Evolutionary conservation across 2,797 vertebrate genomes (phyloP).

Genomic region (Poecile montanus): DNA sequence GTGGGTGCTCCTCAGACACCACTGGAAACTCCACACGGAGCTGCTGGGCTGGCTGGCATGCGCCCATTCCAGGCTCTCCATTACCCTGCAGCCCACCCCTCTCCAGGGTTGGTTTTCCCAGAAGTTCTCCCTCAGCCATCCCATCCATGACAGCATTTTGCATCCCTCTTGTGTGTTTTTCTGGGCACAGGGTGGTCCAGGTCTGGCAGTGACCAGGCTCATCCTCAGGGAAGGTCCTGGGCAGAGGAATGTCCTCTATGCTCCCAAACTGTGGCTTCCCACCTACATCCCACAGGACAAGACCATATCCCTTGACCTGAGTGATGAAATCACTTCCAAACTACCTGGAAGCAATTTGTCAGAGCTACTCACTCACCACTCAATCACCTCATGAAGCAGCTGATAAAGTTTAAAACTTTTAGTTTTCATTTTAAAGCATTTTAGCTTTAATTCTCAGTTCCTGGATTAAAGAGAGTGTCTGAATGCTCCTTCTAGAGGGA

Average conservation of each 20-base stretch:
- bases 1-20: background rate
- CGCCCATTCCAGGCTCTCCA: background rate
- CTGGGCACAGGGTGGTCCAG: rapidly evolving
- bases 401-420: background rate
- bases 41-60: background rate
- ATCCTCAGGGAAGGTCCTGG: background rate
- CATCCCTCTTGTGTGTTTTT: rapidly evolving
- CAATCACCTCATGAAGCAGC: background rate
- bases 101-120: background rate
- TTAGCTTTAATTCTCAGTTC: background rate
- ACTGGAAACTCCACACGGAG: background rate
- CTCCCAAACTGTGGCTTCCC: background rate
- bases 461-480: background rate
- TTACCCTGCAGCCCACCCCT: too few species aligned
- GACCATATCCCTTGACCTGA: background rate
- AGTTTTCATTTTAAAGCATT: background rate
- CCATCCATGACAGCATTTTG: rapidly evolving
- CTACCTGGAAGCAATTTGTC: rapidly evolving
- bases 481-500: background rate
- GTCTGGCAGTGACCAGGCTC: rapidly evolving
- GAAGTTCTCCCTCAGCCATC: background rate
- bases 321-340: background rate
- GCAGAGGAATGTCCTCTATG: rapidly evolving
- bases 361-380: background rate
- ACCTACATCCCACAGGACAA: rapidly evolving